Conservation (phyloP, 2,113 vertebrate genomes). For the Gadus chalcogrammus region DNA sequence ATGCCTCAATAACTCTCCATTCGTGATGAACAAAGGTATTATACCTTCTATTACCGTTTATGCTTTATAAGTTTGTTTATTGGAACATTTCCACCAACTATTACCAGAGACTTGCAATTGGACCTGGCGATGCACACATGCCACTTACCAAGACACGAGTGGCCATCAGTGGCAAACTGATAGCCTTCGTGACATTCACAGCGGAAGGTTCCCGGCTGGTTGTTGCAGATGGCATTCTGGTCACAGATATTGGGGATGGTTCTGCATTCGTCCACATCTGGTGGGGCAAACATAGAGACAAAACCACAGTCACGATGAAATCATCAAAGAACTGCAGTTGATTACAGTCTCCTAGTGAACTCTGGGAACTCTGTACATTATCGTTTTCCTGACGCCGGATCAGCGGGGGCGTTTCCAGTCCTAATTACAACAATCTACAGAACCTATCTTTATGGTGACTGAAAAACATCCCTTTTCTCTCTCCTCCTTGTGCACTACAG, state of each 20-base stretch:
- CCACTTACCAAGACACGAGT: slow-evolving; percentile 82
- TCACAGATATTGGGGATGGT: slow-evolving; percentile 79
- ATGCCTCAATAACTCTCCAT: no score
- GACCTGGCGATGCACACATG: neutral
- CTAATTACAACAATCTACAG: slow-evolving; percentile 48
- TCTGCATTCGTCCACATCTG: slow-evolving; percentile 88
- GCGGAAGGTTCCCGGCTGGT: slow-evolving; percentile 90
- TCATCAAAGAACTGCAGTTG: neutral
- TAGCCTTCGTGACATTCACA: slow-evolving; percentile 87
- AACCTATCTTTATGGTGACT: slow-evolving; percentile 57
- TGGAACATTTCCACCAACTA: neutral
- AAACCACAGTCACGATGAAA: slow-evolving; percentile 12
- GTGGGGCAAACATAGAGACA: slow-evolving; percentile 21
- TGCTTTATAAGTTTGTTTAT: neutral
- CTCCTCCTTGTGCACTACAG: slow-evolving; percentile 26
- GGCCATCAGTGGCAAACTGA: slow-evolving; percentile 78
- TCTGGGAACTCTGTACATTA: neutral
- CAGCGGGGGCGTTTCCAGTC: slow-evolving; percentile 39
- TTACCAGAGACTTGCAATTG: slow-evolving; percentile 3
- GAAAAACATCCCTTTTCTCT: slow-evolving; percentile 50
- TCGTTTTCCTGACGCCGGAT: neutral
- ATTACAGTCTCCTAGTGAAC: no score
- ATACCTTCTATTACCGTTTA: neutral
- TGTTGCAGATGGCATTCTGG: slow-evolving; percentile 80
- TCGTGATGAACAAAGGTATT: no score